Evolutionary conservation across 2,888 invertebrate species (phyloP), one percentile per base, ranked within the genome.

Genomic region (Dorcus parallelipipedus): DNA sequence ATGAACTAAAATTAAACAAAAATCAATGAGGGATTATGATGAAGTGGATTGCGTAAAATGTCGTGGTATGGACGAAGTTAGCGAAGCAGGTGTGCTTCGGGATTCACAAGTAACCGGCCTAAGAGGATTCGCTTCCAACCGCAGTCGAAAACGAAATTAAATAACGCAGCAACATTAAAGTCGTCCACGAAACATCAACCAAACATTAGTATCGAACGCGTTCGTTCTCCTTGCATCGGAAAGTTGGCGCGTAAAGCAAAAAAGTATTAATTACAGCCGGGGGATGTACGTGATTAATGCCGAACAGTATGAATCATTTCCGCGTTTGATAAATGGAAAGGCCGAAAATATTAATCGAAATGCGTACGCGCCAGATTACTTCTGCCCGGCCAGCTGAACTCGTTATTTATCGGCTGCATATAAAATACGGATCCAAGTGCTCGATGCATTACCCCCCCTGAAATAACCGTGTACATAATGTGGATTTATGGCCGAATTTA

Each of bases 291-390:
- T 62, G 59, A 62, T 62, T 62, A 62, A 62, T 62, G 62, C 59
- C 57, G 59, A 62, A 59, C 51, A 52, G 59, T 56, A 62, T 59
- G 59, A 62, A 59, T 62, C 62, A 59, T 59, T 62, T 59, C 55
- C 49, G 39, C 57, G 43, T 59, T 56, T 65, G 65, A 65, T 65
- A 63, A 65, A 65, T 65, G 65, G 57, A 53, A 51, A 56, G 57
- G 52, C 62, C 62, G 54, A 61, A 62, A 65, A 63, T 63, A 65
- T 63, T 65, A 65, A 65, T 65, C 62, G 65, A 65, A 65, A 61
- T 61, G 60, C 60, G 64, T 60, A 64, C 57, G 59, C 26, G 26
- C 61, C 57, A 59, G 65, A 65, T 65, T 62, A 65, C 65, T 65
- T 65, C 60, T 57, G 54, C 53, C 57, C 57, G 54, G 62, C 59